Evolutionary conservation across 64 coral and sea anemone species (phyloP), one percentile per base, ranked within the genome.

Genomic region (Pocillopora verrucosa): DNA sequence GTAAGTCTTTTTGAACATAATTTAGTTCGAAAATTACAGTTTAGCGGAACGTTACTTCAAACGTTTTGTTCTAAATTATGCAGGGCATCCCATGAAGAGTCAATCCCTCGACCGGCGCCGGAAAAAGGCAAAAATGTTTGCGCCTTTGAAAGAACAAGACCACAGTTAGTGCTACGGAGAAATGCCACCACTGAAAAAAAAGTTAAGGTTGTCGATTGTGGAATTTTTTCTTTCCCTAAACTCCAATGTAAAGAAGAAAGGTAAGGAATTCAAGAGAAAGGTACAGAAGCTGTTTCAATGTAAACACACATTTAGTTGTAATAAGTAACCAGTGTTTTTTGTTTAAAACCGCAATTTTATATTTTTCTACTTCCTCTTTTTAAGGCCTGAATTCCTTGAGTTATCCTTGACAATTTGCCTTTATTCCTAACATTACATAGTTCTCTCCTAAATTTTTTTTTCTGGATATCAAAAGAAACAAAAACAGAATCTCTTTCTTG

Each of bases 51-150:
- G 2, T 15, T 15, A 63, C 2, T 70, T 70, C 25, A 73, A 58
- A 16, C 37, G 4, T 11, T 58, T 56, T 72, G 7, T 12, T 58
- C 56, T 34, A 25, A 56, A 56, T 34, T 72, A 58, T 70, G 11
- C 61, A 85, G 82, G 56, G 9, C 63, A 68, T 72, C 65, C 7
- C 20, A 85, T 30, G 26, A 24, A 16, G 34, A 83, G 10, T 77
- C 38, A 57, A 1, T 1, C 34, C 34, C 82, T 3, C 80, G 41
- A 13, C 75, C 83, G n/a, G 83, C 76, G 3, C 63, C 90, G 5
- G 83, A 80, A 13, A 87, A 73, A 72, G 90, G 90, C 2, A 1
- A 80, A 73, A 87, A 92, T 92, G 90, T 92, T 16, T 92, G 90
- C 65, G 61, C 84, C 17, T 92, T 60, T 62, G 35, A 62, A 11